Evolutionary conservation across 2,797 vertebrate genomes (phyloP).

Genomic region (Acanthurus leucopareius): DNA sequence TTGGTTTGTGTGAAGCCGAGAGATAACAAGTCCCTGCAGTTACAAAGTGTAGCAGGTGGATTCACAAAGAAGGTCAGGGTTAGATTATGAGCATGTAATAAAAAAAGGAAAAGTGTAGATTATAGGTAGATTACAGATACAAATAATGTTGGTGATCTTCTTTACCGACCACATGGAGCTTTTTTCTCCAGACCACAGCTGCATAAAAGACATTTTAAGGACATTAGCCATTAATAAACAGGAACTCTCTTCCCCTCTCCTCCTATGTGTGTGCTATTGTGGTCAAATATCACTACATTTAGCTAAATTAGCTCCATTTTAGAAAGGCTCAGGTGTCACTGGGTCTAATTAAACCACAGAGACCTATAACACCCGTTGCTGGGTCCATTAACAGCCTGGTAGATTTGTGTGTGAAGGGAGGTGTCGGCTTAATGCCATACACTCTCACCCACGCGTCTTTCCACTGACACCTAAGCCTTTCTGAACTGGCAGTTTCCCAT

Average conservation of each 20-base stretch:
- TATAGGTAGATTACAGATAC: background rate
- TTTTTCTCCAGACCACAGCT: background rate
- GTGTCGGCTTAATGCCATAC: background rate
- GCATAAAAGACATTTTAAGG: background rate
- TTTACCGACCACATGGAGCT: background rate
- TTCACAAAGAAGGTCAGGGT: conserved; percentile 21
- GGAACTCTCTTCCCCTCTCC: background rate
- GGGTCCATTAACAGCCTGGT: conserved; percentile 2
- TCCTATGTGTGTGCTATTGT: background rate
- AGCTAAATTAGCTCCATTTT: background rate
- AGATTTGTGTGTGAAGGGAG: background rate
- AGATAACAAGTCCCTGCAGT: conserved; percentile 10
- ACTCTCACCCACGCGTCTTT: conserved; percentile 12
- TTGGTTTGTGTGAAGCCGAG: conserved; percentile 14
- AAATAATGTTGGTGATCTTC: background rate
- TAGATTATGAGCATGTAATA: conserved; percentile 10
- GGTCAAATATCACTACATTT: background rate
- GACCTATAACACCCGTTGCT: background rate
- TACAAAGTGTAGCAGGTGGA: conserved; percentile 31
- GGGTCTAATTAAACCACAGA: conserved; percentile 1
- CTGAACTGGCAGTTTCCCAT: background rate
- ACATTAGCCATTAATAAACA: background rate
- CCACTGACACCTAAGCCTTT: conserved; percentile 23
- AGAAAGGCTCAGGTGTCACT: background rate
- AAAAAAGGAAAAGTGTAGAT: background rate